These are phyloP conservation scores for Congeria kusceri DNA, from an alignment of 2,888 invertebrate species.

Conservation along the genomic window DNA sequence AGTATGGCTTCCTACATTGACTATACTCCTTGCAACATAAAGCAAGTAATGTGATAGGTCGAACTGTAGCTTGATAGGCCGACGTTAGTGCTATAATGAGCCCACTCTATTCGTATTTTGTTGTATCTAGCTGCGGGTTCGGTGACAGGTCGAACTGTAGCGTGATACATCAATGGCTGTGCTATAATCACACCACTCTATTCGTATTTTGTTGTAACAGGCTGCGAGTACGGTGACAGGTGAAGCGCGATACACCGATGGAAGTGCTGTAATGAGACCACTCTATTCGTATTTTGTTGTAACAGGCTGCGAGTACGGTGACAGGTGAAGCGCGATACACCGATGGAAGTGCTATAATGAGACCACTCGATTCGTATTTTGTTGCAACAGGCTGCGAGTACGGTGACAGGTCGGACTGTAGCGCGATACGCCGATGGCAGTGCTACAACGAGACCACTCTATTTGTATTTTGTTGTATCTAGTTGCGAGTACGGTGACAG, in stretches of 20 bases:
- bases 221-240: no score
- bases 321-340: not conserved
- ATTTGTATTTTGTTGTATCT: not conserved
- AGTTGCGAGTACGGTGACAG: not conserved
- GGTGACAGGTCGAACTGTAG: not conserved
- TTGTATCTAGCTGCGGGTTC: not conserved
- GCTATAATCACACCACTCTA: not conserved
- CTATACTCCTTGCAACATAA: not conserved
- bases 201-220: no score
- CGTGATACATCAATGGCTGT: not conserved
- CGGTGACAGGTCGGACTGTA: not conserved
- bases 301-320: not conserved
- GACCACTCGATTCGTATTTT: not conserved
- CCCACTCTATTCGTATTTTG: not conserved
- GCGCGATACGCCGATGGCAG: not conserved
- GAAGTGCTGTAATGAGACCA: no score
- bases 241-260: no score
- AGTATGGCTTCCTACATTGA: no score
- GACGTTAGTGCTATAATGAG: not conserved
- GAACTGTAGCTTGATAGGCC: not conserved
- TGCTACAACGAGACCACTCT: not conserved
- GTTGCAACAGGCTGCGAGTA: not conserved
- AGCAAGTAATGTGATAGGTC: not conserved
- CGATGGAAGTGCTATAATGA: not conserved
- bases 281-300: not conserved